Percentiles rank a stretch among this genome's conserved stretches.
These are phyloP conservation scores for Holacanthella duospinosa DNA, from an alignment of 2,888 invertebrate genomes.

Conservation along the genomic window DNA sequence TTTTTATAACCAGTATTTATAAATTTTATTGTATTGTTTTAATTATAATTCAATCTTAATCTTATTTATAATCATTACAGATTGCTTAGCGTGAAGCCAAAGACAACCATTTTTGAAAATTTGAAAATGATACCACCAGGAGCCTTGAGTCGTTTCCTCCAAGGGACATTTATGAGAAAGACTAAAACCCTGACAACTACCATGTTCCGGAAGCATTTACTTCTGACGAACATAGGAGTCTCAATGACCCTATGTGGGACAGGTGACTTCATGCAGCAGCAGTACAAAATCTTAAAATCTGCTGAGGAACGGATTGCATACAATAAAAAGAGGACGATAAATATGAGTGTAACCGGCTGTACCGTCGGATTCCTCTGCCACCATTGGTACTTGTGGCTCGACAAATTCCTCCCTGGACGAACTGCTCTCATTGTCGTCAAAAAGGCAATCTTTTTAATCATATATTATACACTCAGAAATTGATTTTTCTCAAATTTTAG, in stretches of 20 bases:
- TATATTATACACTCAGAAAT: constrained; percentile 17
- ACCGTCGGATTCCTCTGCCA: constrained; percentile 71
- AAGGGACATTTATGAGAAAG: too few relatives aligned
- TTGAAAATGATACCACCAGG: too few relatives aligned
- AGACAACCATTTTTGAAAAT: too few relatives aligned
- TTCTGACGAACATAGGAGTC: constrained; percentile 68
- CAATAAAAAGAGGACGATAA: constrained; percentile 53
- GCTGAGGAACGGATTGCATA: constrained; percentile 50
- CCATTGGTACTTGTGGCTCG: constrained; percentile 72
- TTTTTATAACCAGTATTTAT: too few relatives aligned
- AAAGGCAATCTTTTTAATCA: constrained; percentile 46
- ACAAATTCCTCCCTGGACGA: constrained; percentile 59
- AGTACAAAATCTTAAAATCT: constrained; percentile 54
- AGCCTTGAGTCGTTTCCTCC: too few relatives aligned
- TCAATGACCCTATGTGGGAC: constrained; percentile 62
- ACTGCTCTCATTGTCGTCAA: constrained; percentile 55
- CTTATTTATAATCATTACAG: too few relatives aligned
- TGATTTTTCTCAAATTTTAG: background rate
- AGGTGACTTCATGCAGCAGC: constrained; percentile 72
- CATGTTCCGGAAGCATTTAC: constrained; percentile 50
- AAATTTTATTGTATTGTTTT: too few relatives aligned
- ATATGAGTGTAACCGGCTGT: constrained; percentile 68
- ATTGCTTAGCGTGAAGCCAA: too few relatives aligned
- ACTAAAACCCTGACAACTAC: constrained; percentile 13
- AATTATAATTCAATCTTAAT: too few relatives aligned